These are phyloP conservation scores for Lydus trimaculatus DNA, from an alignment of 2,888 invertebrate species.

Conservation along the genomic window DNA sequence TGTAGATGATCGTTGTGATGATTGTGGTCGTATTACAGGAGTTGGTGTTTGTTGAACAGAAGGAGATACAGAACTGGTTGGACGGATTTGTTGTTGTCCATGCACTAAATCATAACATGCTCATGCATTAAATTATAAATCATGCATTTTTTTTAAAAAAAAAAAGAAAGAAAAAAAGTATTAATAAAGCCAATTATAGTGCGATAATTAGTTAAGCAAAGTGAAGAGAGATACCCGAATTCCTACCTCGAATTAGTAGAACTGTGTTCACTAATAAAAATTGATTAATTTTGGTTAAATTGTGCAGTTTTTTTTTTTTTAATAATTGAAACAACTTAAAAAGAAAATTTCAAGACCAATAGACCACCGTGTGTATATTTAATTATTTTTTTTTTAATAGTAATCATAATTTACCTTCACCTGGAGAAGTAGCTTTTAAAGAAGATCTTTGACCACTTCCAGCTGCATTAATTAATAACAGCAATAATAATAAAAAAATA, in stretches of 20 bases:
- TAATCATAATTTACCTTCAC: constrained; percentile 56
- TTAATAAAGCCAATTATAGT: background rate
- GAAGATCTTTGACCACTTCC: constrained; percentile 55
- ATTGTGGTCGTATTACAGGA: constrained; percentile 14
- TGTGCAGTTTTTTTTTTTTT: constrained; percentile 32
- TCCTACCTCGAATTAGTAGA: constrained; percentile 23
- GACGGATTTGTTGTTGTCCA: constrained; percentile 48
- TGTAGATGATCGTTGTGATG: constrained; percentile 46
- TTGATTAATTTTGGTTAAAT: constrained; percentile 15
- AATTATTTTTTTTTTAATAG: constrained; percentile 5
- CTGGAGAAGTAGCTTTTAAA: constrained; percentile 57
- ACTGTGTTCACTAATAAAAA: constrained; percentile 7
- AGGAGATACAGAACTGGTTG: constrained; percentile 38
- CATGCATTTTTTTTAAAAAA: constrained; percentile 37
- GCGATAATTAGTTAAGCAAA: background rate
- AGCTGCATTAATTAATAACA: constrained; percentile 53
- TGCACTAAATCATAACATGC: constrained; percentile 57
- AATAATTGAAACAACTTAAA: constrained; percentile 2
- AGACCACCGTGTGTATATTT: background rate
- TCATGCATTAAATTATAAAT: constrained; percentile 49
- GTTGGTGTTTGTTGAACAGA: constrained; percentile 32
- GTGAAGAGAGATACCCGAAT: background rate
- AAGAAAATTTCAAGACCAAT: background rate
- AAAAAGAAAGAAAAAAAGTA: background rate
- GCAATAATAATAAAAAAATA: constrained; percentile 14